phyloP scores from a whole-genome alignment of 1,140 invertebrate species.

The Apocrypta bakeri region DNA sequence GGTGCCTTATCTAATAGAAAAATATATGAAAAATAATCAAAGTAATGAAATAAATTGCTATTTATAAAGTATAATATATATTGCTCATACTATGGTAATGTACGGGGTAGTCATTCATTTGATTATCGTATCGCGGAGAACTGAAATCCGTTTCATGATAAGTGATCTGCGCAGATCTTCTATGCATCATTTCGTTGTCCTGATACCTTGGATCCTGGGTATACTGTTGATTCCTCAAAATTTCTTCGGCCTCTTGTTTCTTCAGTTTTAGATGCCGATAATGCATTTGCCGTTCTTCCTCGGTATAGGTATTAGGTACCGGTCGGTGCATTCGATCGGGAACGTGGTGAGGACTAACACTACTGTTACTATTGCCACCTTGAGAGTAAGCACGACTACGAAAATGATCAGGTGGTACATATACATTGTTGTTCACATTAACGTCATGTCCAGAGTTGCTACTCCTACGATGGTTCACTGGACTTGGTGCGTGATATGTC shows the following conservation, averaged over 20 bases:
- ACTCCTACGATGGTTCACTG: constrained; percentile 57
- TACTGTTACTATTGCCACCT: constrained; percentile 57
- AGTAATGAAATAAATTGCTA: neutral
- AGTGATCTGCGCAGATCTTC: constrained; percentile 55
- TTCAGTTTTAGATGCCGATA: constrained; percentile 60
- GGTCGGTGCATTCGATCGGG: constrained; percentile 62
- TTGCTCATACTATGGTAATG: constrained; percentile 32
- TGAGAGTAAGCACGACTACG: constrained; percentile 68
- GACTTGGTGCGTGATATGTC: constrained; percentile 57
- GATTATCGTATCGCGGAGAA: constrained; percentile 51
- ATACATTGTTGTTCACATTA: constrained; percentile 70
- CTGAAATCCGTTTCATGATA: constrained; percentile 61
- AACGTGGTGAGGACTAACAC: constrained; percentile 62
- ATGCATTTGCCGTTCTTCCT: constrained; percentile 64
- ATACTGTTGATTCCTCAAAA: constrained; percentile 16
- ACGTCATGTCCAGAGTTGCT: constrained; percentile 62
- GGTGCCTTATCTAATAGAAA: constrained; percentile 25
- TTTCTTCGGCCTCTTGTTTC: constrained; percentile 46
- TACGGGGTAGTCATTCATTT: constrained; percentile 9
- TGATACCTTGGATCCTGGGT: constrained; percentile 50
- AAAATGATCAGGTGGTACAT: constrained; percentile 68
- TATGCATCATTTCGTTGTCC: constrained; percentile 60
- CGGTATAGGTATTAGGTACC: constrained; percentile 64
- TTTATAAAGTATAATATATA: neutral
- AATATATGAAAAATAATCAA: neutral